Base-by-base conservation (phyloP, 53 echinoderm and acorn worm species). In the Crossaster papposus region DNA sequence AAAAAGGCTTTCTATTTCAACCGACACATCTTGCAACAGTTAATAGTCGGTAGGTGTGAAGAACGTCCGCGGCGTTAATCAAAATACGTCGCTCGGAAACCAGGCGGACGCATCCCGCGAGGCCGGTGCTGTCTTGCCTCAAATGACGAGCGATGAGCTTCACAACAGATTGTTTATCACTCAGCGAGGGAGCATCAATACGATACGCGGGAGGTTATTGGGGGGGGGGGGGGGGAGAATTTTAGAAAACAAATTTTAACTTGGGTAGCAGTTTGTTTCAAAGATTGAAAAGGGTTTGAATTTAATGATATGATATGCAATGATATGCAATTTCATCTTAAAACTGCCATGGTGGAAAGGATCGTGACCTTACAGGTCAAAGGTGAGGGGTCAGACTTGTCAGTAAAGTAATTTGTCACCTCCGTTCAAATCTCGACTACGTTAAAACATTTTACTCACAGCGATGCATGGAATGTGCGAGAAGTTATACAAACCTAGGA, bases 1-100 rank as follows among this genome's bases (percentile, higher is more conserved):
- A 58, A 20, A 58, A 36, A 79, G 53, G 24, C 75, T 53, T 22
- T 33, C 34, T n/a, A 6, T 54, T 14, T 2, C 30, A 23, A 34
- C 52, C 33, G 13, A 54, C 76, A 87, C 87, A 87, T 87, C 87
- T 87, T 87, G 87, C 87, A 87, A 87, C 87, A 87, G 87, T 87
- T 87, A 87, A 77, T 77, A 62, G 76, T 76, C 85, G n/a, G 77
- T 76, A 87, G 87, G 87, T 87, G 87, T 87, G 87, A 87, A 65
- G 58, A 75, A 64, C 77, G 87, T 87, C 87, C 77, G 62, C n/a
- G 6, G 87, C 58, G 87, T 87, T 87, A 87, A 87, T 87, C 87
- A 87, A 37, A 87, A 76, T 26, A 24, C 63, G 87, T 55, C 62
- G 77, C 87, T 36, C 10, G 36, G 77, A 62, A 76, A 76, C 24